These are phyloP conservation scores for Falco concolor DNA, from an alignment of 2,797 vertebrate genomes.

Conservation along the genomic window DNA sequence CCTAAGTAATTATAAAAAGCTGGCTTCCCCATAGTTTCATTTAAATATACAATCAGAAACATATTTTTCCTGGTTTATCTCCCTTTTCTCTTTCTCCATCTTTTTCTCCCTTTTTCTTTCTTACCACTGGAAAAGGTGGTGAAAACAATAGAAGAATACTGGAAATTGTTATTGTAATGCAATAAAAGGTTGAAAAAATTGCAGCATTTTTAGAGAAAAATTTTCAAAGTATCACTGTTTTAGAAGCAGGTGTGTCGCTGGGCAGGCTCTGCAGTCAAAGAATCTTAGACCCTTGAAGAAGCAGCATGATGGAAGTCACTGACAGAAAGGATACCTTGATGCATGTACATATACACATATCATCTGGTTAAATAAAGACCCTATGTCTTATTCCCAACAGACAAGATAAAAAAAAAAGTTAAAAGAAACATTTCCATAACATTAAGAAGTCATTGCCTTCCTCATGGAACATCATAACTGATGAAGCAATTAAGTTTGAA, in stretches of 20 bases:
- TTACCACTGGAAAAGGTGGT: not conserved
- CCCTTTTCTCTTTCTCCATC: not conserved
- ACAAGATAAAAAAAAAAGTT: not conserved
- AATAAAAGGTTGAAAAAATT: not conserved
- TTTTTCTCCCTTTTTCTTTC: not conserved
- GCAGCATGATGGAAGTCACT: not conserved
- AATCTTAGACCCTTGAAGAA: not conserved
- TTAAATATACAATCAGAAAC: not conserved
- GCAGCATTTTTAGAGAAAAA: not conserved
- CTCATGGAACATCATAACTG: not conserved
- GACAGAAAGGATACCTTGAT: not conserved
- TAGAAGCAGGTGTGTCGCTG: not conserved
- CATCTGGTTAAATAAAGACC: not conserved
- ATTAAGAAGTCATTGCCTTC: not conserved
- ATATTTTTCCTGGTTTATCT: not conserved
- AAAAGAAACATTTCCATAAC: not conserved
- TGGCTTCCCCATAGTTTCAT: not conserved
- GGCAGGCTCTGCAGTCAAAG: not conserved
- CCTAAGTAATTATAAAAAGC: not conserved
- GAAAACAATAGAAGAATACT: not conserved
- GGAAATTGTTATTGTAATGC: not conserved
- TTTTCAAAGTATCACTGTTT: not conserved
- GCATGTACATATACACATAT: not conserved
- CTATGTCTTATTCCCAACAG: not conserved
- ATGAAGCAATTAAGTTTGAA: slow-evolving; percentile 55